phyloP scores from a whole-genome alignment of 2,888 invertebrate genomes.

The Agrenia bidenticulata region DNA sequence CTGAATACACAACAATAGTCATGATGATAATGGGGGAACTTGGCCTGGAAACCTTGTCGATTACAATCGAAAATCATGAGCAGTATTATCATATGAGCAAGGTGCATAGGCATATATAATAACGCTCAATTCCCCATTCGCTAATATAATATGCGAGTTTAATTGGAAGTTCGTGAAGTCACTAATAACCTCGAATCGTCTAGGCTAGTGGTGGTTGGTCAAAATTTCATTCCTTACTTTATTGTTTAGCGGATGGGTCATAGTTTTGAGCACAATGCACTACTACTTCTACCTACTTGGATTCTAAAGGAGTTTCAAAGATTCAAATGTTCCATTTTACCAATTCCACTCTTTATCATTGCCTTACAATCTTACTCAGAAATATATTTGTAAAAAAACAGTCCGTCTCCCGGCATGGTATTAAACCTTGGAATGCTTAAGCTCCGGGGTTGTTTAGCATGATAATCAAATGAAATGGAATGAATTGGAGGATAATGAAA shows the following conservation, averaged over 20 bases:
- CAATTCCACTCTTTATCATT: no score
- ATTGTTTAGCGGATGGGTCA: no score
- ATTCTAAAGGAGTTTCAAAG: no score
- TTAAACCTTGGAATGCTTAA: not conserved
- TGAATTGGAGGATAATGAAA: slow-evolving; percentile 27
- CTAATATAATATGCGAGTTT: slow-evolving; percentile 44
- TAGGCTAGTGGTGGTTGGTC: no score
- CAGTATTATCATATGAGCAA: slow-evolving; percentile 18
- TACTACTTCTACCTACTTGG: no score
- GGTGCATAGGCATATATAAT: not conserved
- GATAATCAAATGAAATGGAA: slow-evolving; percentile 38
- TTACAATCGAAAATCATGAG: not conserved
- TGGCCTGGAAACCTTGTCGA: not conserved
- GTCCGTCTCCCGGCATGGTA: no score
- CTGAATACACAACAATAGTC: slow-evolving; percentile 4
- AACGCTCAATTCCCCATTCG: not conserved
- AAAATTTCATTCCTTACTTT: no score
- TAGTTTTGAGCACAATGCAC: no score
- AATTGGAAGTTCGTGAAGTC: slow-evolving; percentile 46
- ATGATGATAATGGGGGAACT: not conserved
- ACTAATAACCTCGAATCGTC: slow-evolving; percentile 37
- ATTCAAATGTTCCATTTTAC: no score
- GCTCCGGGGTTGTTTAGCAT: slow-evolving; percentile 6
- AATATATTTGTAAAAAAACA: no score
- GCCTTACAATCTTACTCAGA: no score